Evolutionary conservation across 1,140 invertebrate species (phyloP), one percentile per base, ranked within the genome.

Genomic region (Melipona quadrifasciata): DNA sequence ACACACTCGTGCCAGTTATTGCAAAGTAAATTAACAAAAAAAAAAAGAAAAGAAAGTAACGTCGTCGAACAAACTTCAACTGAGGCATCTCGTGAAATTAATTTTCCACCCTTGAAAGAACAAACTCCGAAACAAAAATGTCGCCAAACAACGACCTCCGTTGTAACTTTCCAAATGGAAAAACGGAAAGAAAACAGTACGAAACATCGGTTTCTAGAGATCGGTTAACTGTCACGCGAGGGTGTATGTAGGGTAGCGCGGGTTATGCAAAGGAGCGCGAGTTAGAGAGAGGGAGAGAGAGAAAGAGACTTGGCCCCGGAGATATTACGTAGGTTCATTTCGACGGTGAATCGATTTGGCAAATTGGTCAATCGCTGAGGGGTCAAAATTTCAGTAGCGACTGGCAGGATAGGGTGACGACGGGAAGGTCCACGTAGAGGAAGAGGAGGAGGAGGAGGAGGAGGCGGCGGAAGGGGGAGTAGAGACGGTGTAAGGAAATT

Each of bases 401-500:
- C 80, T 78, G 77, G 74, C 64, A 90, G 86, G 89, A 82, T 85
- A 81, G 80, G 88, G 75, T 82, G 88, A 57, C 47, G 65, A 71
- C 64, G 74, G 80, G 80, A 58, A 80, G 82, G 78, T 53, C 72
- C 17, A 78, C 14, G 24, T 65, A 19, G 78, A 70, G 39, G 70
- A 53, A 79, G 53, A 65, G 39, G 64, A 24, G 73, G 24, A 17
- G 8, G 64, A 31, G 31, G 70, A 53, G 83, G 53, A 65, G 55
- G 64, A 24, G 73, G 24, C 2, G 75, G 67, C 31, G 53, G 61
- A 34, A 68, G 78, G 84, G 78, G 84, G 80, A 85, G 86, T 83
- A 83, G 89, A 91, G 92, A 91, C 87, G 90, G 93, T 93, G 91
- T 94, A 94, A 95, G 94, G 94, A 95, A 95, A 95, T 95, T 95